Conservation (phyloP, 2,888 invertebrate species). For the Morpho deidamia region DNA sequence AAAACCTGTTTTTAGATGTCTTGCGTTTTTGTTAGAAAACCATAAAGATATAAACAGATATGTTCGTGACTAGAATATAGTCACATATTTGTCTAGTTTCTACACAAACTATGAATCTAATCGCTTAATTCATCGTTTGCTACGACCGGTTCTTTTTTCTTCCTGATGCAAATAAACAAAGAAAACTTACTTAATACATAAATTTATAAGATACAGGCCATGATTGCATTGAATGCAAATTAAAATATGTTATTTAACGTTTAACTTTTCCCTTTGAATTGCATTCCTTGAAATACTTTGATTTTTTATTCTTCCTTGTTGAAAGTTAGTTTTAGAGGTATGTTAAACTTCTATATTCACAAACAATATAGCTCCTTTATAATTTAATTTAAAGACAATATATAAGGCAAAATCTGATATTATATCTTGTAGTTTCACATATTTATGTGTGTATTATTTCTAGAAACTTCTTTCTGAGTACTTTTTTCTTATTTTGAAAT, state of each 20-base stretch:
- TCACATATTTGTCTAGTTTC: constrained; percentile 2
- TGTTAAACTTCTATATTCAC: no score
- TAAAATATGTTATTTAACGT: neutral
- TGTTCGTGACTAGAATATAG: constrained; percentile 6
- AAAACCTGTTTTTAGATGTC: constrained; percentile 7
- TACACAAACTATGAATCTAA: neutral
- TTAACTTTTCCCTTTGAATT: constrained; percentile 3
- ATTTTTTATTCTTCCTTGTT: no score
- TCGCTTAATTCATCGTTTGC: constrained; percentile 8
- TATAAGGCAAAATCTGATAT: no score
- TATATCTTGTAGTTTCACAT: no score
- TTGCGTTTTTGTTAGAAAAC: constrained; percentile 8
- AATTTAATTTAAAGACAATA: no score
- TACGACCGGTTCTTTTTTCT: constrained; percentile 6
- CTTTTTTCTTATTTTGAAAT: no score
- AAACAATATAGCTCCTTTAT: no score
- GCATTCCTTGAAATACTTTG: neutral
- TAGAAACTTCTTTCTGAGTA: no score
- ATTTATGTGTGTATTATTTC: no score
- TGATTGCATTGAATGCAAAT: constrained; percentile 9
- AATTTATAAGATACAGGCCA: neutral
- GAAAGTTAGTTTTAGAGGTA: no score
- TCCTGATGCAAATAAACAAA: constrained; percentile 10
- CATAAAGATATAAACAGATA: constrained; percentile 3
- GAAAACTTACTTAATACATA: constrained; percentile 5